Percentiles rank a stretch among this genome's conserved stretches.
These are phyloP conservation scores for Papilio aristodemus DNA, from an alignment of 1,140 invertebrate species.

Conservation along the genomic window DNA sequence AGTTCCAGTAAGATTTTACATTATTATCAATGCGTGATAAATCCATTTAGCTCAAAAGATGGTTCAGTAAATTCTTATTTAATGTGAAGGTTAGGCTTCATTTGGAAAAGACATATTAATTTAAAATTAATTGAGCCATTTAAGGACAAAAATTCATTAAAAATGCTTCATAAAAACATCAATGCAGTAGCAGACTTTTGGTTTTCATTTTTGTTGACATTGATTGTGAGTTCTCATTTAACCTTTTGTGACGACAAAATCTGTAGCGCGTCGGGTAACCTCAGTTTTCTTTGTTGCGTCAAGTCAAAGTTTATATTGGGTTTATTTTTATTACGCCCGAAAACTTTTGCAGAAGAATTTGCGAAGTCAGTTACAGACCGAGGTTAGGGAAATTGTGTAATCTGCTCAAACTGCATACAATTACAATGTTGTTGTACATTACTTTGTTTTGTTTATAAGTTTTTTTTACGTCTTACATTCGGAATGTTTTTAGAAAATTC, in stretches of 20 bases:
- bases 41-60: too few relatives aligned
- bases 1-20: too few relatives aligned
- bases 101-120: too few relatives aligned
- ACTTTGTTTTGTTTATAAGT: conserved; percentile 11
- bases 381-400: conserved; percentile 11
- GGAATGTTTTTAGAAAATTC: neutral
- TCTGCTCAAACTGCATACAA: conserved; percentile 13
- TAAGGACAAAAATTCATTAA: too few relatives aligned
- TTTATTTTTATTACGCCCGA: conserved; percentile 26
- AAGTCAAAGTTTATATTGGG: conserved; percentile 28
- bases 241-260: conserved; percentile 13
- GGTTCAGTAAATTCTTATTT: too few relatives aligned
- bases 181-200: too few relatives aligned
- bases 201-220: neutral
- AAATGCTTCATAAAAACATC: too few relatives aligned
- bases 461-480: neutral
- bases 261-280: neutral
- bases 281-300: conserved; percentile 26
- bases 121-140: too few relatives aligned
- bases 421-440: conserved; percentile 7
- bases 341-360: conserved; percentile 19
- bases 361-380: conserved; percentile 21
- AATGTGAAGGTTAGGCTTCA: too few relatives aligned
- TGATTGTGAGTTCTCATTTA: neutral
- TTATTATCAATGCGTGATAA: too few relatives aligned